Evolutionary conservation across 2,888 invertebrate genomes (phyloP), one percentile per base, ranked within the genome.

Genomic region (Tetragonula carbonaria): DNA sequence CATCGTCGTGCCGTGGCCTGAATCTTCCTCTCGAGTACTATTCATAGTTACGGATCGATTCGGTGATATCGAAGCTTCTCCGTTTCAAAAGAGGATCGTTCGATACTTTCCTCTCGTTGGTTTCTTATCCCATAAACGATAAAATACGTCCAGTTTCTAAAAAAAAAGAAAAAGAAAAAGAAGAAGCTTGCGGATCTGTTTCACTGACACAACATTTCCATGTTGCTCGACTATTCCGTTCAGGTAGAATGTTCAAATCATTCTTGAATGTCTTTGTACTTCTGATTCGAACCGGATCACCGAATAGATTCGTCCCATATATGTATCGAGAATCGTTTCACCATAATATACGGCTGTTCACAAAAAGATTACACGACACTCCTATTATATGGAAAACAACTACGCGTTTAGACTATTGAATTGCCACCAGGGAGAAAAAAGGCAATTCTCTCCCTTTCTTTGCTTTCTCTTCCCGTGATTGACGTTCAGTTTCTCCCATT

Each of bases 1-100:
- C 89, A 91, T 84, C 79, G 79, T 81, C 81, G 82, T 82, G 71
- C 76, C 73, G 75, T 74, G 85, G 80, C 74, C 76, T 74, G 65
- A 71, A 82, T 81, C 66, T 80, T 74, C 68, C 62, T 23, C 78
- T 70, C 55, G 74, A 82, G n/a, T n/a, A n/a, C 63, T 83, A 62
- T 72, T 75, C 71, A 59, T 77, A 67, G 78, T 73, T 79, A 82
- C 80, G 73, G 65, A 88, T 86, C 84, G 77, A 87, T 82, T 87
- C 87, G 79, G 87, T 67, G 81, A 78, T 72, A 74, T 53, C 16
- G 65, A 77, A 55, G 59, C 51, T 65, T 71, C 55, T n/a, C 23
- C 28, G 28, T 57, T 16, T 70, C 21, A 21, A 16, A 16, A 63
- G 14, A 55, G 59, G 28, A 59, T 70, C 62, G 21, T n/a, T 55